phyloP scores from a whole-genome alignment of 2,888 invertebrate species.

The Portevinia maculata region DNA sequence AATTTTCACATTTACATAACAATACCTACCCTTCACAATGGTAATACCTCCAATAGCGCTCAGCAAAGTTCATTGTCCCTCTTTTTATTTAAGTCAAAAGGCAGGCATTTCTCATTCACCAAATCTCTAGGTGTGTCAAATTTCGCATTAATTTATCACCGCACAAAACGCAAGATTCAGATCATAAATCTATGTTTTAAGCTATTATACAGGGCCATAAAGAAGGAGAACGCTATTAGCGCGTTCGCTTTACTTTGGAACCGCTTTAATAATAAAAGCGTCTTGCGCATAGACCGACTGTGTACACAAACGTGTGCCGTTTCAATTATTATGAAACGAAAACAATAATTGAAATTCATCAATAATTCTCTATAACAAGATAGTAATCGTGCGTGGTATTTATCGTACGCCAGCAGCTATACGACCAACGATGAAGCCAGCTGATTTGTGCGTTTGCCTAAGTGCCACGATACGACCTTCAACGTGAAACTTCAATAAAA shows the following conservation, averaged over 20 bases:
- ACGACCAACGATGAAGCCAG: conserved; percentile 11
- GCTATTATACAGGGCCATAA: conserved; percentile 22
- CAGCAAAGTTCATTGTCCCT: too few species aligned
- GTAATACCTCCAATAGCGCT: too few species aligned
- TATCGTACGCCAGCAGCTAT: not conserved
- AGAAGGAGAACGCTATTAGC: conserved; percentile 32
- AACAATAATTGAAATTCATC: conserved; percentile 70
- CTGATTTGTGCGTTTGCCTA: conserved; percentile 44
- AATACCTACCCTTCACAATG: too few species aligned
- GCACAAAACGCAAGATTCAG: conserved; percentile 56
- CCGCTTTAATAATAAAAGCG: conserved; percentile 17
- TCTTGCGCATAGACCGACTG: not conserved
- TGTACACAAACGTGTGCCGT: conserved; percentile 30
- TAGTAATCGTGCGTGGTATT: conserved; percentile 32
- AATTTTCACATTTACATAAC: too few species aligned
- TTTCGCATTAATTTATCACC: not conserved
- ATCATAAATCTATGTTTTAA: conserved; percentile 58
- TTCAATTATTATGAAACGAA: conserved; percentile 55
- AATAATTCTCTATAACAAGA: conserved; percentile 34
- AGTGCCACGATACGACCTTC: conserved; percentile 43
- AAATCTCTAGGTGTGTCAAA: not conserved
- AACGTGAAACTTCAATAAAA: not conserved
- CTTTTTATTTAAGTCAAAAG: too few species aligned
- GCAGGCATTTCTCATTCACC: too few species aligned
- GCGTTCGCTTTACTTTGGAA: not conserved